These are phyloP conservation scores for Itoplectis maculator DNA, from an alignment of 2,888 invertebrate genomes.

Conservation along the genomic window DNA sequence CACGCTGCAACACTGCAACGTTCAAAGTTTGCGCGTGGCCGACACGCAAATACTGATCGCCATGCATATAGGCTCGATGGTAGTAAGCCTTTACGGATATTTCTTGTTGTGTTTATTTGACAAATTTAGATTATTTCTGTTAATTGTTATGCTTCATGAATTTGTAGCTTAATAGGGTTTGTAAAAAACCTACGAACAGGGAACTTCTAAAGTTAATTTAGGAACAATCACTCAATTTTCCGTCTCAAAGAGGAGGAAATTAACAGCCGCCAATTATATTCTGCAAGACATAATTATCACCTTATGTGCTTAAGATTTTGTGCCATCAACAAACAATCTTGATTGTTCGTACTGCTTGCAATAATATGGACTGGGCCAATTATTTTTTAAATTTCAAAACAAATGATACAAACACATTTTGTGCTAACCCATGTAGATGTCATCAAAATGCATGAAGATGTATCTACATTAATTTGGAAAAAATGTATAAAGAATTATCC, in stretches of 20 bases:
- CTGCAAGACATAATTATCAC: neutral
- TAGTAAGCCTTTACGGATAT: neutral
- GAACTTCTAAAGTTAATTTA: neutral
- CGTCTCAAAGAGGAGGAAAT: neutral
- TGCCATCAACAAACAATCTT: too few relatives aligned
- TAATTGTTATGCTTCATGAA: neutral
- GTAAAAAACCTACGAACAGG: neutral
- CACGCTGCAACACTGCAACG: slow-evolving; percentile 2
- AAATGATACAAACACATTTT: too few relatives aligned
- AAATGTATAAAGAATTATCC: too few relatives aligned
- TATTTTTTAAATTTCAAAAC: too few relatives aligned
- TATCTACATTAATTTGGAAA: too few relatives aligned
- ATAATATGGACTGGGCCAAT: too few relatives aligned
- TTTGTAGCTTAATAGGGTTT: neutral
- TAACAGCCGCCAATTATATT: too few relatives aligned
- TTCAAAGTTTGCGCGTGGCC: neutral
- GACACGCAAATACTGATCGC: neutral
- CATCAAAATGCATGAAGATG: too few relatives aligned
- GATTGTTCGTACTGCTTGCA: too few relatives aligned
- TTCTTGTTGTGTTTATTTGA: slow-evolving; percentile 14
- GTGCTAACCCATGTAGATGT: too few relatives aligned
- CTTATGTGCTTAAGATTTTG: neutral
- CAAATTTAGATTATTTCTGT: neutral
- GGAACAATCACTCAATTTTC: too few relatives aligned
- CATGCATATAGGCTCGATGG: neutral